These are phyloP conservation scores for Oxygymnocypris stewartii DNA, from an alignment of 2,113 vertebrate genomes.

Conservation along the genomic window DNA sequence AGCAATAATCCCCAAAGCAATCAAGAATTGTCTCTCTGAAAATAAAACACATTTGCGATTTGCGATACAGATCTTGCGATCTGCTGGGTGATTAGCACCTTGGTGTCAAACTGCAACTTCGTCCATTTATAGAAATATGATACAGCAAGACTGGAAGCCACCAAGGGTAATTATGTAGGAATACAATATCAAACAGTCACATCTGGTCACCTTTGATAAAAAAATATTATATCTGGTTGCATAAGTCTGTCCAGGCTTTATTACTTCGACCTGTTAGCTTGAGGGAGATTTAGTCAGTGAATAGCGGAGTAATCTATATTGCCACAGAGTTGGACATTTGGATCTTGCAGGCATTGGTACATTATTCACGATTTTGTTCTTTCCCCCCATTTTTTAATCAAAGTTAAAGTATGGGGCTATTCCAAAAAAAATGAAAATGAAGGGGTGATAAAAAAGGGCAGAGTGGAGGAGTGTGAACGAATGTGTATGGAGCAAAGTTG, in stretches of 20 bases:
- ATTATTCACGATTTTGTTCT: slow-evolving; percentile 56
- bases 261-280: slow-evolving; percentile 40
- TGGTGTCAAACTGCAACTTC: background rate
- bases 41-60: slow-evolving; percentile 16
- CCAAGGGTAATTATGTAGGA: slow-evolving; percentile 17
- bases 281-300: slow-evolving; percentile 38
- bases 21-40: slow-evolving; percentile 51
- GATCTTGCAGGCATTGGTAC: slow-evolving; percentile 54
- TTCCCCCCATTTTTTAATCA: slow-evolving; percentile 40
- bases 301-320: slow-evolving; percentile 53
- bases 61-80: background rate
- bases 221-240: slow-evolving; percentile 12
- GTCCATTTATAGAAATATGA: slow-evolving; percentile 1
- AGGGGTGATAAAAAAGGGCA: background rate
- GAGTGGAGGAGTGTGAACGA: background rate
- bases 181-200: slow-evolving; percentile 22
- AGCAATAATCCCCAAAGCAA: slow-evolving; percentile 50
- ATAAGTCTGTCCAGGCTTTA: slow-evolving; percentile 38
- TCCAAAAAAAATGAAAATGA: slow-evolving; percentile 24
- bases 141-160: background rate
- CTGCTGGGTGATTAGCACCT: background rate
- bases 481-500: background rate
- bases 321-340: slow-evolving; percentile 33
- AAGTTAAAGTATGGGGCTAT: slow-evolving; percentile 18
- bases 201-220: slow-evolving; percentile 25